phyloP scores from a whole-genome alignment of 2,888 invertebrate genomes.

The Euplexia lucipara region DNA sequence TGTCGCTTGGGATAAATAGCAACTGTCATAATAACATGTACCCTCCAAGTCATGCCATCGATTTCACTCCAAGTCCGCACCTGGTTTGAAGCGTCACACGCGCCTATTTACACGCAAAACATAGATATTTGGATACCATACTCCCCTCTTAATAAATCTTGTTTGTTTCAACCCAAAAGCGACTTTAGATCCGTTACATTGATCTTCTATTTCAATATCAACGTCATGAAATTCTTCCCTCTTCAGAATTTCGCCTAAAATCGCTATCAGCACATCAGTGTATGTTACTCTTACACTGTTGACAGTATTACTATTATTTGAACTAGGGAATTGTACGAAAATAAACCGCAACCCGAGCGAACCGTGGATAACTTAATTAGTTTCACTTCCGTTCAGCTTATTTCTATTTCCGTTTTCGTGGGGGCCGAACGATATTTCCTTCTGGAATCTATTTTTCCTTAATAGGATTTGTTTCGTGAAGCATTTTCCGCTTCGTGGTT shows the following conservation, averaged over 20 bases:
- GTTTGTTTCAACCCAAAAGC: conserved; percentile 65
- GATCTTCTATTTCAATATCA: conserved; percentile 67
- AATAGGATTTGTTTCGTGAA: conserved; percentile 84
- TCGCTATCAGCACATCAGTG: conserved; percentile 84
- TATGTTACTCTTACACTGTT: conserved; percentile 84
- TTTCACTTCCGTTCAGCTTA: conserved; percentile 89
- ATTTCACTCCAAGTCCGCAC: conserved; percentile 85
- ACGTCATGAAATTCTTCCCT: conserved; percentile 72
- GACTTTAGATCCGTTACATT: conserved; percentile 65
- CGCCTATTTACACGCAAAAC: conserved; percentile 89
- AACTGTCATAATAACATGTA: conserved; percentile 88
- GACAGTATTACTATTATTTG: conserved; percentile 88
- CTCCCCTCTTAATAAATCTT: conserved; percentile 78
- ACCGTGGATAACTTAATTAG: conserved; percentile 90
- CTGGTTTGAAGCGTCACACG: conserved; percentile 88
- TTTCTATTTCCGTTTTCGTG: conserved; percentile 89
- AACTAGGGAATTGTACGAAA: conserved; percentile 85
- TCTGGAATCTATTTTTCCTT: conserved; percentile 86
- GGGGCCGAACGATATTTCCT: conserved; percentile 85
- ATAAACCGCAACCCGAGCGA: conserved; percentile 86
- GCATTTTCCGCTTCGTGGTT: conserved; percentile 73
- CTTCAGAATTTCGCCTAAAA: conserved; percentile 80
- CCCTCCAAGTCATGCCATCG: conserved; percentile 84
- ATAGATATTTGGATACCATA: conserved; percentile 86
- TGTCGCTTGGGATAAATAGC: conserved; percentile 83